Evolutionary conservation across 2,113 vertebrate genomes (phyloP).

Genomic region (Passerina amoena): DNA sequence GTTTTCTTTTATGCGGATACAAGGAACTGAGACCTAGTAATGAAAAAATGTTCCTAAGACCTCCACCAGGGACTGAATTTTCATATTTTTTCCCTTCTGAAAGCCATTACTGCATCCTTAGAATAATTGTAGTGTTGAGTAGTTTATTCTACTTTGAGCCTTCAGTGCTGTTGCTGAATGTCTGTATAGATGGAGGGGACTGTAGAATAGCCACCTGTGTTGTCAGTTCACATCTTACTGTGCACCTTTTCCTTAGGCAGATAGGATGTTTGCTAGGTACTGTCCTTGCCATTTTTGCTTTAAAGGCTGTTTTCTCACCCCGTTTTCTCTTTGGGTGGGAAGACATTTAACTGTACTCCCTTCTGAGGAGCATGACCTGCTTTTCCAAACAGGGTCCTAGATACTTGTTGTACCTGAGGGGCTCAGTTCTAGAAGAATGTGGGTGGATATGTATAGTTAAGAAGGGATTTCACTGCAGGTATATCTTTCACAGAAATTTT

Average conservation of each 20-base stretch:
- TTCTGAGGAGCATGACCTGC: neutral
- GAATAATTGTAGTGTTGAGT: neutral
- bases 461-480: neutral
- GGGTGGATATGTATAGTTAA: neutral
- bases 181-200: neutral
- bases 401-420: neutral
- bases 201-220: neutral
- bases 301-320: neutral
- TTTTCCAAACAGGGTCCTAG: neutral
- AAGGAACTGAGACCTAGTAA: neutral
- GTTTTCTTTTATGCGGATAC: neutral
- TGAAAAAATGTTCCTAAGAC: neutral
- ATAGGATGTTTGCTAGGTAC: neutral
- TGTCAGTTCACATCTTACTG: neutral
- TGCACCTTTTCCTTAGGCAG: neutral
- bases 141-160: neutral
- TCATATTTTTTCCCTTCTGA: neutral
- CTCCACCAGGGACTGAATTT: neutral
- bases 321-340: neutral
- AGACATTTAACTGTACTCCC: neutral
- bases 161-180: neutral
- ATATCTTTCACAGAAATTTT: neutral
- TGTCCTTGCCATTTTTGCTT: neutral
- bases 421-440: neutral
- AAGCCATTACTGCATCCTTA: neutral